phyloP scores from a whole-genome alignment of 2,797 vertebrate species.

The Margarornis squamiger region DNA sequence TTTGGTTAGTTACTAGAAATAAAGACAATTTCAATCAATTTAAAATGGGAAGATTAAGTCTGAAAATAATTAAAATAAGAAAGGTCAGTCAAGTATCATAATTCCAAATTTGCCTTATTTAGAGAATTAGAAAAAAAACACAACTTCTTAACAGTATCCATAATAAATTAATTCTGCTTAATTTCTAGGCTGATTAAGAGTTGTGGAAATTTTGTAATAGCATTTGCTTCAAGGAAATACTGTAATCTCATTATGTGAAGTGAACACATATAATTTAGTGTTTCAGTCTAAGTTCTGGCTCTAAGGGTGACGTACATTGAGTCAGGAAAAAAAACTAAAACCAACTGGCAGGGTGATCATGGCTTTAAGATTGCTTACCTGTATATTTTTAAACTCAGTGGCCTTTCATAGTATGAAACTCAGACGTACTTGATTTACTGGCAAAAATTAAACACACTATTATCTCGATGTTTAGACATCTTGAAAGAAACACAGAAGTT shows the following conservation, averaged over 20 bases:
- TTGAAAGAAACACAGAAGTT: background rate
- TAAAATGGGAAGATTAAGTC: background rate
- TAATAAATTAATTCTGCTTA: background rate
- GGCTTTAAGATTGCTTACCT: background rate
- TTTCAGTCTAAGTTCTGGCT: background rate
- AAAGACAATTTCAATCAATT: background rate
- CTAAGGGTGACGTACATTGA: background rate
- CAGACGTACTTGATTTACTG: background rate
- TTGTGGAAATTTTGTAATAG: background rate
- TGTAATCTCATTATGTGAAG: background rate
- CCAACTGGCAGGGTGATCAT: background rate
- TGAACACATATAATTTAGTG: background rate
- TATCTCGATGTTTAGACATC: background rate
- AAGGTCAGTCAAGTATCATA: background rate
- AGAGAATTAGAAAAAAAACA: background rate
- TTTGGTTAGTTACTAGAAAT: background rate
- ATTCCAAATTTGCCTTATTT: background rate
- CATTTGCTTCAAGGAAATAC: background rate
- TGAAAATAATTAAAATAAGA: background rate
- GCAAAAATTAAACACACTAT: background rate
- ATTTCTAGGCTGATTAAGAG: background rate
- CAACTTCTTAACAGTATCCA: background rate
- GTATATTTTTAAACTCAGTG: background rate
- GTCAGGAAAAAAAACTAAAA: background rate
- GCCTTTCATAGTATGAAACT: background rate